Base-by-base conservation (phyloP, 2,888 invertebrate species). In the Pristionchus fissidentatus region DNA sequence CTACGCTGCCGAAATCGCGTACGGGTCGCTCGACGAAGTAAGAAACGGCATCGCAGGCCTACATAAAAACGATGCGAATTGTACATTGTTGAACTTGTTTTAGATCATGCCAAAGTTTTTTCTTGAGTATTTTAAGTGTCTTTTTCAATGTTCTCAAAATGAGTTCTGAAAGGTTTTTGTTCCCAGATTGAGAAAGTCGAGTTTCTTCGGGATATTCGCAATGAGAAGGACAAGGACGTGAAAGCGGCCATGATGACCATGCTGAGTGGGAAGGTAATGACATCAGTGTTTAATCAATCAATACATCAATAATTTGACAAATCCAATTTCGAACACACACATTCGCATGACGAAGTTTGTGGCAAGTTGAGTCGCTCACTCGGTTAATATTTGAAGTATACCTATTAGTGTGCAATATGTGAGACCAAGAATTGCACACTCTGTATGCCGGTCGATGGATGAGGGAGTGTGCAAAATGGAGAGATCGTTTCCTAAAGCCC, bases 1-100 rank as follows among this genome's bases (percentile, higher is more conserved):
- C 83, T 95, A 95, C 84, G 95, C 97, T 8, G 97, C 98, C 26
- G 98, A 98, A 93, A 96, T 97, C 92, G 97, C 97, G 0, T 99
- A 97, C 93, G 96, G 97, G 13, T 96, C 96, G 15, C 95, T 97
- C n/a, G 94, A 95, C 89, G 95, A 96, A 93, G 95, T 90, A 15
- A 13, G n/a, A n/a, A n/a, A n/a, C n/a, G n/a, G n/a, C n/a, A n/a
- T n/a, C n/a, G n/a, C n/a, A 60, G 46, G n/a, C n/a, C n/a, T n/a
- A 81, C 26, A 26, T 75, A n/a, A 32, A 73, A 70, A 13, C 62
- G 8, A 10, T 26, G 38, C 29, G 19, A 22, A 26, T 43, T 22
- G 38, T 4, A 49, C 49, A 41, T 49, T 49, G 26, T 77, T 77
- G 75, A 77, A 29, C 49, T 49, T 49, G n/a, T 77, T 1, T 52